Conservation (phyloP, 2,888 invertebrate species). For the Imbricaverruca yamaguchii region DNA sequence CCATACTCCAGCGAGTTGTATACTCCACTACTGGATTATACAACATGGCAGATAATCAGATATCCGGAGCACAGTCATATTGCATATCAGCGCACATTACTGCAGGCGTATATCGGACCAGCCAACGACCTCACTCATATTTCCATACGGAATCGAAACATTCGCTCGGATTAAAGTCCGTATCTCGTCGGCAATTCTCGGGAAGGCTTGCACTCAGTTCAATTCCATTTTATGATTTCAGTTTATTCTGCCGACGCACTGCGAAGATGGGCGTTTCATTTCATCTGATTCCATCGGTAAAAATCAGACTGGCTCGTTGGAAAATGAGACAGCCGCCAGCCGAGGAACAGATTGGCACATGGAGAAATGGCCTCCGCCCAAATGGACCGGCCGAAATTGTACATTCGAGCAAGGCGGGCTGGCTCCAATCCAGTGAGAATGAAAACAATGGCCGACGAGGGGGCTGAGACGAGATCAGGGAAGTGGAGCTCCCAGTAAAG, state of each 20-base stretch:
- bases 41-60: too few relatives aligned
- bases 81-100: too few relatives aligned
- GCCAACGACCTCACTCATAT: not conserved
- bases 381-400: conserved; percentile 1
- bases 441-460: conserved; percentile 2
- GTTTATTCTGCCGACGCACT: not conserved
- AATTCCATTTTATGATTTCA: conserved; percentile 19
- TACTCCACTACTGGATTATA: too few relatives aligned
- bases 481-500: not conserved
- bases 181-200: not conserved
- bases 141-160: conserved; percentile 2
- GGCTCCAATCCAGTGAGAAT: not conserved
- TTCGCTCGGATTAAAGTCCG: not conserved
- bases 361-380: not conserved
- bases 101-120: too few relatives aligned
- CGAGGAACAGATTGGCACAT: conserved; percentile 13
- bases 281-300: conserved; percentile 18
- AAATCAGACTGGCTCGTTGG: conserved; percentile 14
- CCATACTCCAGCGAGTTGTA: too few relatives aligned
- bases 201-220: conserved; percentile 3
- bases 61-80: too few relatives aligned
- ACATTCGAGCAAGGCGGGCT: not conserved
- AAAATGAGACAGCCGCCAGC: conserved; percentile 10
- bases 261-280: conserved; percentile 13
- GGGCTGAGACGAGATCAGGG: conserved; percentile 5